Base-by-base conservation (phyloP, 1,140 invertebrate genomes). In the Zophobas morio region DNA sequence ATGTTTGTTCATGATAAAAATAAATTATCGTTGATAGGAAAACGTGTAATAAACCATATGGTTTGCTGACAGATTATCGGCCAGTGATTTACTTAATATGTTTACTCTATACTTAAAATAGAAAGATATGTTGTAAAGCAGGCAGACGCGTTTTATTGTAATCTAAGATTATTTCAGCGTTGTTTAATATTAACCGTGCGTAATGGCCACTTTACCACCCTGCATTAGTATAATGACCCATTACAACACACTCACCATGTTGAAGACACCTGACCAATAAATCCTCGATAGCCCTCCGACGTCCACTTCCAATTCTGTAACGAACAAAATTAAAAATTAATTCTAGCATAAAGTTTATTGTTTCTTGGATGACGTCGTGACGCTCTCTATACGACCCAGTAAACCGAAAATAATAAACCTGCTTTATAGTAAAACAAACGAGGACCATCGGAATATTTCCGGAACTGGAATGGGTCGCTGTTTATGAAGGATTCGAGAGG, bases 351-450 rank as follows among this genome's bases (percentile, higher is more conserved):
- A 42, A 40, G 20, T 66, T 66, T 66, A 66, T n/a, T 32, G 60
- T 33, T 40, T 40, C 36, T 40, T 20, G 39, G 39, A 40, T 40
- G 35, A 42, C 40, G n/a, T 36, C 3, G 54, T 57, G 54, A 57
- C 39, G 60, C 6, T n/a, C 8, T 40, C 56, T 54, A 73, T 47
- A 36, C 40, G 36, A 56, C 3, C 71, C 34, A 53, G 33, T 73
- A 73, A 72, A 73, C 54, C 39, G 47, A 53, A 73, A 73, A 73
- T 73, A 73, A 73, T 73, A 73, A 73, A 53, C 71, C 54, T 54
- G 54, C 8, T 73, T 73, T 56, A 73, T 73, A 73, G 54, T 73
- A 73, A 33, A 73, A 73, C 71, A 54, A 42, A 73, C 71, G 46
- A 73, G 54, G 39, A 54, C 4, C 70, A 73, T 73, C 47, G 34